phyloP scores from a whole-genome alignment of 2,113 vertebrate species.

The Orientallactaga bullata region DNA sequence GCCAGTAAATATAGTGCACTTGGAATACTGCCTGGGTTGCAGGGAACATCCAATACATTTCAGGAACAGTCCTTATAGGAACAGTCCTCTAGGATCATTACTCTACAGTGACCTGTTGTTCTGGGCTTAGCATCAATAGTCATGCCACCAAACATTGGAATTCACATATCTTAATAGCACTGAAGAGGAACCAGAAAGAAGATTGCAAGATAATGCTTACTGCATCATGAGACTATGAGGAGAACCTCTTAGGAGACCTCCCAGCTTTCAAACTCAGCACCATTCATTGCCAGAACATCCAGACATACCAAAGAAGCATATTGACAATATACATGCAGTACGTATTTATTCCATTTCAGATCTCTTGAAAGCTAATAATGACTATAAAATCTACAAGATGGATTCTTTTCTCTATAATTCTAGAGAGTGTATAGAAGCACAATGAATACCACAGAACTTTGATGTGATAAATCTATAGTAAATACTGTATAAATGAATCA shows the following conservation, averaged over 20 bases:
- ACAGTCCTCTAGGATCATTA: not conserved
- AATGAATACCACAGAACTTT: not conserved
- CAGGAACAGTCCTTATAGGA: not conserved
- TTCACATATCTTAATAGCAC: not conserved
- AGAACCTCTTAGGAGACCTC: not conserved
- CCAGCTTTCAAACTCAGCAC: slow-evolving; percentile 11
- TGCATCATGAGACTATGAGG: not conserved
- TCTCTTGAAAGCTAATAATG: not conserved
- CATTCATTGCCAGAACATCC: not conserved
- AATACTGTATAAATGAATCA: not conserved
- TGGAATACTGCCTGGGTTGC: not conserved
- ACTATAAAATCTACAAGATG: not conserved
- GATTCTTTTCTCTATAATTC: not conserved
- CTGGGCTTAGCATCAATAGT: not conserved
- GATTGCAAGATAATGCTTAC: not conserved
- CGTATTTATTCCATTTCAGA: not conserved
- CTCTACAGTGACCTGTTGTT: not conserved
- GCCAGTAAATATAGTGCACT: not conserved
- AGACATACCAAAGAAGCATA: not conserved
- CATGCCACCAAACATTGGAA: not conserved
- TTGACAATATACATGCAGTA: not conserved
- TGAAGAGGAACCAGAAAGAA: not conserved
- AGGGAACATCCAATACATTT: not conserved
- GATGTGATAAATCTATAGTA: not conserved
- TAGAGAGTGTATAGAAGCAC: not conserved